A percentile compares a stretch with the other conserved stretches of the same genome.
These are phyloP conservation scores for Pipa parva DNA, from an alignment of 2,113 vertebrate genomes.

Conservation along the genomic window DNA sequence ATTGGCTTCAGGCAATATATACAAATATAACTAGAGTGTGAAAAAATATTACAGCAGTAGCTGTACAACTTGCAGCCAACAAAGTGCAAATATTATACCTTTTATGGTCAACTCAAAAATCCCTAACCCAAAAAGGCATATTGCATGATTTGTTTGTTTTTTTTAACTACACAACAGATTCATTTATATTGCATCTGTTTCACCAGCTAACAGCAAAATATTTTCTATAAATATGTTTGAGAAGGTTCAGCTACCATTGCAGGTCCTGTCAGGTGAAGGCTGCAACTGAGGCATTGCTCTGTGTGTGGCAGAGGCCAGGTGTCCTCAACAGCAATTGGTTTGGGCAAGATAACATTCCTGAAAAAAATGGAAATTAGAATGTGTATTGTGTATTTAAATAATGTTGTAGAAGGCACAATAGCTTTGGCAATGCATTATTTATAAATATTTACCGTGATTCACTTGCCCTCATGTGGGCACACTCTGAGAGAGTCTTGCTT, in stretches of 20 bases:
- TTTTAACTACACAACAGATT: no score
- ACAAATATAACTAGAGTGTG: no score
- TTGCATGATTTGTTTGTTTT: no score
- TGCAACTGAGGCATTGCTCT: slow-evolving; percentile 90
- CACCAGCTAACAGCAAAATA: no score
- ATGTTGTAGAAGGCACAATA: no score
- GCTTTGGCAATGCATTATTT: not conserved
- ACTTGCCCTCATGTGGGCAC: slow-evolving; percentile 31
- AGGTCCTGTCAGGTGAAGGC: slow-evolving; percentile 91
- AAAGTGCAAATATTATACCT: no score
- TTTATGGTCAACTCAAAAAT: no score
- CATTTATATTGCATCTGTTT: no score
- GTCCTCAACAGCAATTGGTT: slow-evolving; percentile 24
- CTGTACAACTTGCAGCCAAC: no score
- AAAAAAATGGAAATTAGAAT: slow-evolving; percentile 35
- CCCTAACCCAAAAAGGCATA: no score
- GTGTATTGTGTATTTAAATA: not conserved
- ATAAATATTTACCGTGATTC: slow-evolving; percentile 19
- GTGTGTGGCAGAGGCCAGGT: slow-evolving; percentile 6
- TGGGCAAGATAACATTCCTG: slow-evolving; percentile 22
- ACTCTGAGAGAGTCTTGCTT: not conserved
- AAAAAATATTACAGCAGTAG: no score
- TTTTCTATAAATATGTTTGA: not conserved
- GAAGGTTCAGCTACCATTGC: slow-evolving; percentile 73
- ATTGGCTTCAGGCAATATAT: no score